phyloP scores from a whole-genome alignment of 2,113 vertebrate species.

The Channa argus region DNA sequence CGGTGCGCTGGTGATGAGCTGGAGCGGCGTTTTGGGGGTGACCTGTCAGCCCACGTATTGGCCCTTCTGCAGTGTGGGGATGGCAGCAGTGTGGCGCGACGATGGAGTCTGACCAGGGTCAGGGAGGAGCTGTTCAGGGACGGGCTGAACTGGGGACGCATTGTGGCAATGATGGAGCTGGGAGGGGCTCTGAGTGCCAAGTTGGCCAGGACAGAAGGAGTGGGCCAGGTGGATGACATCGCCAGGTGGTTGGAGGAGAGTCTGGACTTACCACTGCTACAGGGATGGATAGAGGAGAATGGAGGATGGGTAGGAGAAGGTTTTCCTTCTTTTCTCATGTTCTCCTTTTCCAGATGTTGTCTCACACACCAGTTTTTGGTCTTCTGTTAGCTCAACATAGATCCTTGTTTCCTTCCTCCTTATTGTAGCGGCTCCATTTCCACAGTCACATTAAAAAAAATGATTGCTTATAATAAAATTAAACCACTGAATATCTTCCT shows the following conservation, averaged over 20 bases:
- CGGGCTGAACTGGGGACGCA: constrained; percentile 94
- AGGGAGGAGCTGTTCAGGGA: constrained; percentile 92
- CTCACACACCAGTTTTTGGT: no score
- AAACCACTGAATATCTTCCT: no score
- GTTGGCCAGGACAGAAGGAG: constrained; percentile 88
- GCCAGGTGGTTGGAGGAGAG: constrained; percentile 93
- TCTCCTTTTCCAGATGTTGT: no score
- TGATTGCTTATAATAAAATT: no score
- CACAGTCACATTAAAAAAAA: no score
- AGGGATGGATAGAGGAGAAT: constrained; percentile 92
- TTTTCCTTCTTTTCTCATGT: neutral
- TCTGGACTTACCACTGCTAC: constrained; percentile 89
- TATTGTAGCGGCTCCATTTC: no score
- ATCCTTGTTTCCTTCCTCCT: no score
- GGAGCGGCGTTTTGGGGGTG: constrained; percentile 85
- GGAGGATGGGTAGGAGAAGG: constrained; percentile 90
- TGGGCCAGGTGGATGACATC: constrained; percentile 87
- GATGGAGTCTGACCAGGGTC: constrained; percentile 85
- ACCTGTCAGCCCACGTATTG: constrained; percentile 87
- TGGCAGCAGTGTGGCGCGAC: constrained; percentile 67
- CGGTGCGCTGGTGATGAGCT: constrained; percentile 87
- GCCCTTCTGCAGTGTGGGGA: constrained; percentile 84
- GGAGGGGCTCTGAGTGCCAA: constrained; percentile 91
- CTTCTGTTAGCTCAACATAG: no score
- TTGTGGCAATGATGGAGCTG: constrained; percentile 93